Conservation (phyloP, 2,113 vertebrate species). For the Pluvialis apricaria region DNA sequence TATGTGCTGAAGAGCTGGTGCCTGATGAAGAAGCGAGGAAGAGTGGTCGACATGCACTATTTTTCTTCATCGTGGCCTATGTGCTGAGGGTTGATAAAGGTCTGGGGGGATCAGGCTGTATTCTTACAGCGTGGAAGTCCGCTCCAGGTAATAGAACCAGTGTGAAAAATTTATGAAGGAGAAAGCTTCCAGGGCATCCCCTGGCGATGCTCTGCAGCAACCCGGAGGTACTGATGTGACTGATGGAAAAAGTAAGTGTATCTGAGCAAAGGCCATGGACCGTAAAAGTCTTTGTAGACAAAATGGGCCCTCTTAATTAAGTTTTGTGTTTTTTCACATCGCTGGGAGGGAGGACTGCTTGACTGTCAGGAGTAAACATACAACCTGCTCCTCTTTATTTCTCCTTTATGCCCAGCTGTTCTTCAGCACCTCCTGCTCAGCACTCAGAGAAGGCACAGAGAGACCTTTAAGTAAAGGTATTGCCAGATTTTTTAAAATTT, state of each 20-base stretch:
- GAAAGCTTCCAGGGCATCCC: conserved; percentile 37
- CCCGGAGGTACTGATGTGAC: not conserved
- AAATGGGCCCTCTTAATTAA: conserved; percentile 47
- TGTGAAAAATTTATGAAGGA: conserved; percentile 53
- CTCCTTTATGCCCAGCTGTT: not conserved
- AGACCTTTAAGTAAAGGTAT: not conserved
- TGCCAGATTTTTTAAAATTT: not conserved
- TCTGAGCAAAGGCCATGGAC: conserved; percentile 11
- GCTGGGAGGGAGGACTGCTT: not conserved
- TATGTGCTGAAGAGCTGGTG: not conserved
- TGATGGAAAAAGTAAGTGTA: conserved; percentile 50
- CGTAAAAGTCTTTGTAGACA: conserved; percentile 24
- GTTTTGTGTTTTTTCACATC: not conserved
- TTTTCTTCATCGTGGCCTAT: conserved; percentile 10
- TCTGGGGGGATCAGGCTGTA: conserved; percentile 49
- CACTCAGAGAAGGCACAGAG: not conserved
- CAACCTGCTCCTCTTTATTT: not conserved
- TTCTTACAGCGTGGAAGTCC: not conserved
- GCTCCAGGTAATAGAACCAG: conserved; percentile 19
- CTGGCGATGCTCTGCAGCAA: not conserved
- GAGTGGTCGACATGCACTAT: not conserved
- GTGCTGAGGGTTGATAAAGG: not conserved
- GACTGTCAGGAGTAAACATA: not conserved
- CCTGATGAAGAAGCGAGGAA: not conserved
- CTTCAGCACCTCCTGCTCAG: not conserved